These are phyloP conservation scores for Solea senegalensis DNA, from an alignment of 2,113 vertebrate species.

Conservation along the genomic window DNA sequence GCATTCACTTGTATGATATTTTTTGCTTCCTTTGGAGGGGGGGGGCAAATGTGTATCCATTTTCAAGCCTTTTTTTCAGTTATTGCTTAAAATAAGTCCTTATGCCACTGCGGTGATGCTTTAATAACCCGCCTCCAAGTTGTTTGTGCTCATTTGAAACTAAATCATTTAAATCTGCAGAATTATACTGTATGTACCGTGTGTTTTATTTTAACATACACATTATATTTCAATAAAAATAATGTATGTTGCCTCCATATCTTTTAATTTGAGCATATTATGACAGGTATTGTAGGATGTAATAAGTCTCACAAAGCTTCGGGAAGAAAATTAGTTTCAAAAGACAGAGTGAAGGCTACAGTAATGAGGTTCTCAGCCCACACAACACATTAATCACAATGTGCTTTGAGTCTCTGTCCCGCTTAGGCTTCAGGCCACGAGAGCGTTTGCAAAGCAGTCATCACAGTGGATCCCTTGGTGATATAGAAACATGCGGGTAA, in stretches of 20 bases:
- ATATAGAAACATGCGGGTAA: constrained; percentile 59
- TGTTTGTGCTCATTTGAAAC: constrained; percentile 59
- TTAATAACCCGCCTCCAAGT: constrained; percentile 45
- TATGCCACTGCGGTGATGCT: constrained; percentile 40
- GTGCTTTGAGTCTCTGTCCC: constrained; percentile 27
- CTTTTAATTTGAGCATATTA: constrained; percentile 24
- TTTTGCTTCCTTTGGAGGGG: constrained; percentile 39
- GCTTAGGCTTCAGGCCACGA: constrained; percentile 20
- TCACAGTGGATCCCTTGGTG: constrained; percentile 59
- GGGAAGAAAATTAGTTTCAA: not conserved
- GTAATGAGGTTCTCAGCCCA: constrained; percentile 9
- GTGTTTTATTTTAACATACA: constrained; percentile 50
- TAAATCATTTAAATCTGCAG: constrained; percentile 62
- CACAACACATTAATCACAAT: constrained; percentile 38
- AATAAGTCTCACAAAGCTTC: not conserved
- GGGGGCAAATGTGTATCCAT: constrained; percentile 6
- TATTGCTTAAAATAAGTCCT: constrained; percentile 41
- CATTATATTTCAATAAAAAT: constrained; percentile 16
- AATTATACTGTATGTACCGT: constrained; percentile 17
- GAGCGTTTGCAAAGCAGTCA: constrained; percentile 53
- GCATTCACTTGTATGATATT: constrained; percentile 32
- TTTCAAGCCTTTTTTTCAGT: constrained; percentile 24
- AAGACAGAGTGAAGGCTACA: constrained; percentile 1
- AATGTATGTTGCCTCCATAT: not conserved
- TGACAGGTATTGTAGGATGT: constrained; percentile 1